Evolutionary conservation across 2,113 vertebrate genomes (phyloP).

Genomic region (Thamnaconus septentrionalis): DNA sequence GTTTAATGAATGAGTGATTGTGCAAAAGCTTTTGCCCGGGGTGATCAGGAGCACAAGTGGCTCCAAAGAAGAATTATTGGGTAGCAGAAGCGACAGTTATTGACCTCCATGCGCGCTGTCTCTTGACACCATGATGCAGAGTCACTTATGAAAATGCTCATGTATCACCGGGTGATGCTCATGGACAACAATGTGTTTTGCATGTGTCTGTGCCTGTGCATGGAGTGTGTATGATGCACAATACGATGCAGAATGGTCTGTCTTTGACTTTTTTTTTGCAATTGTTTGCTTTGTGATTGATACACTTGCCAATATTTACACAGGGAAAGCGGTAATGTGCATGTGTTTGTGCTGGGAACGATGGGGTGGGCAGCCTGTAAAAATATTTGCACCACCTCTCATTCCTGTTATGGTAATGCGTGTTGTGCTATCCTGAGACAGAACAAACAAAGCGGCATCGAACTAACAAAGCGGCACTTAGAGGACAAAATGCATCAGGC

Average conservation of each 20-base stretch:
- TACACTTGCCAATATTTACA: conserved; percentile 38
- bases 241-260: too few relatives aligned
- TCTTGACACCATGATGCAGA: too few relatives aligned
- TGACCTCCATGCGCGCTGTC: too few relatives aligned
- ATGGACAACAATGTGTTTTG: too few relatives aligned
- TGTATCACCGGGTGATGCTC: too few relatives aligned
- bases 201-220: too few relatives aligned
- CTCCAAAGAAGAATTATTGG: conserved; percentile 42
- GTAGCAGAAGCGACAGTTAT: too few relatives aligned
- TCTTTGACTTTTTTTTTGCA: not conserved
- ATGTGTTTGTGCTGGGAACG: conserved; percentile 38
- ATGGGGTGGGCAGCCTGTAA: conserved; percentile 2
- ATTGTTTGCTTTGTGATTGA: conserved; percentile 36
- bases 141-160: too few relatives aligned
- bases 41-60: conserved; percentile 25
- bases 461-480: conserved; percentile 43
- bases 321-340: conserved; percentile 28
- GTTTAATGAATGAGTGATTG: conserved; percentile 41
- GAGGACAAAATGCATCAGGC: conserved; percentile 35
- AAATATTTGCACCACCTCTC: conserved; percentile 53
- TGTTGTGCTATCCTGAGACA: conserved; percentile 47
- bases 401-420: conserved; percentile 33
- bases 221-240: too few relatives aligned
- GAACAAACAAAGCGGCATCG: conserved; percentile 51
- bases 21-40: conserved; percentile 22